Evolutionary conservation across 2,888 invertebrate genomes (phyloP).

Genomic region (Cryptophagus acutangulus): DNA sequence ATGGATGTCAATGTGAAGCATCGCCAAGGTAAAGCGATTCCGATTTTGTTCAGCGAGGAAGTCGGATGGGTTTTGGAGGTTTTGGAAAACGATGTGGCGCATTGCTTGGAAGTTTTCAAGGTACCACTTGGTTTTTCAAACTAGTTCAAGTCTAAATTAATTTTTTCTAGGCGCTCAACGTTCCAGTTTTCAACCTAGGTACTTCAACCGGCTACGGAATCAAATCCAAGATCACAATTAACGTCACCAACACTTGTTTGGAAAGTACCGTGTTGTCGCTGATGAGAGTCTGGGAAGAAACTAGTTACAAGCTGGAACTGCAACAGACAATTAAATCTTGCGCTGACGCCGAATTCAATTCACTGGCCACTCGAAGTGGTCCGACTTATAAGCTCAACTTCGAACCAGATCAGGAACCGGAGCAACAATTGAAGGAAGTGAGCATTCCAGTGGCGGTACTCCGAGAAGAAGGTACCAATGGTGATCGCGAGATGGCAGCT

Average conservation of each 20-base stretch:
- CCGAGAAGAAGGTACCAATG: slow-evolving; percentile 95
- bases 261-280: slow-evolving; percentile 61
- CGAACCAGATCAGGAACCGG: slow-evolving; percentile 57
- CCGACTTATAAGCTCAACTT: slow-evolving; percentile 69
- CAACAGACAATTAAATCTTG: slow-evolving; percentile 78
- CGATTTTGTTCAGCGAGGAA: slow-evolving; percentile 79
- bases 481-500: slow-evolving; percentile 97
- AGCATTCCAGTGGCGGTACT: slow-evolving; percentile 77
- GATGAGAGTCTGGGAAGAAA: slow-evolving; percentile 90
- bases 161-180: slow-evolving; percentile 48
- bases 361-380: slow-evolving; percentile 61
- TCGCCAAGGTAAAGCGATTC: slow-evolving; percentile 54
- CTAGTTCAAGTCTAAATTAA: slow-evolving; percentile 14
- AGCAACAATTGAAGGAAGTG: slow-evolving; percentile 41
- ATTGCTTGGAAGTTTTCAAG: slow-evolving; percentile 60
- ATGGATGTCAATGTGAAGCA: slow-evolving; percentile 61
- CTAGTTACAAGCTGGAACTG: slow-evolving; percentile 84
- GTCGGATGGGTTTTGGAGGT: slow-evolving; percentile 82
- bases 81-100: slow-evolving; percentile 50
- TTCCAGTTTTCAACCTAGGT: slow-evolving; percentile 66
- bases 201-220: slow-evolving; percentile 62
- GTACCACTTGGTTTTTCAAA: slow-evolving; percentile 17
- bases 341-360: slow-evolving; percentile 72
- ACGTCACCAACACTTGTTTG: slow-evolving; percentile 59
- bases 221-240: slow-evolving; percentile 56